Conservation (phyloP, 2,888 invertebrate genomes). For the Campoplex nolae region DNA sequence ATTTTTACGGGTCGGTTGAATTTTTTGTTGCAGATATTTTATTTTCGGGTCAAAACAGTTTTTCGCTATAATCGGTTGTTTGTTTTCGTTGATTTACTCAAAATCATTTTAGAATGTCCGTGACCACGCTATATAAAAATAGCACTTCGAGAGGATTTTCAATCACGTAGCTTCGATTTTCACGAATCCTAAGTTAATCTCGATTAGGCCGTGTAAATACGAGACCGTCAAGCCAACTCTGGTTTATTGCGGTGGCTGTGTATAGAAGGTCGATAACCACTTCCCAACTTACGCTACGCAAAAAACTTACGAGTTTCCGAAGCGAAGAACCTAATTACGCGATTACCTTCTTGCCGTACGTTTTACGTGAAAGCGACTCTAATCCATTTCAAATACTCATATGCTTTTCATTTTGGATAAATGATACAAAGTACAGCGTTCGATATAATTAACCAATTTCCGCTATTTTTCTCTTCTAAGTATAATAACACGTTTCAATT, state of each 20-base stretch:
- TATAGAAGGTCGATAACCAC: conserved; percentile 1
- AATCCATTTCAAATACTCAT: conserved; percentile 41
- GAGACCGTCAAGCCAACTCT: background rate
- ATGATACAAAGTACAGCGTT: no score
- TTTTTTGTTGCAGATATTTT: no score
- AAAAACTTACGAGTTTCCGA: background rate
- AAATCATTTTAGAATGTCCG: background rate
- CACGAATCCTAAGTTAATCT: background rate
- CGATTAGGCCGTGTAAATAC: background rate
- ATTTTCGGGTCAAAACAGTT: no score
- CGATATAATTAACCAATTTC: no score
- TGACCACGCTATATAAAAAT: background rate
- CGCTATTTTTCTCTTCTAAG: no score
- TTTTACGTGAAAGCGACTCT: conserved; percentile 23
- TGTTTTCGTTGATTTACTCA: background rate
- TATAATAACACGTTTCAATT: no score
- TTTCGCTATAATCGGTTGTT: background rate
- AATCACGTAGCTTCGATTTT: background rate
- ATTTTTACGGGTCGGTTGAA: no score
- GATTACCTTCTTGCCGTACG: background rate
- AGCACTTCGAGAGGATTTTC: conserved; percentile 6
- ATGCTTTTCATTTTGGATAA: background rate
- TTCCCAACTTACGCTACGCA: conserved; percentile 18
- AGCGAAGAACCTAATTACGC: no score
- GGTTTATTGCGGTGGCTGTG: conserved; percentile 38